Base-by-base conservation (phyloP, 1,140 invertebrate species). In the Artemia franciscana region DNA sequence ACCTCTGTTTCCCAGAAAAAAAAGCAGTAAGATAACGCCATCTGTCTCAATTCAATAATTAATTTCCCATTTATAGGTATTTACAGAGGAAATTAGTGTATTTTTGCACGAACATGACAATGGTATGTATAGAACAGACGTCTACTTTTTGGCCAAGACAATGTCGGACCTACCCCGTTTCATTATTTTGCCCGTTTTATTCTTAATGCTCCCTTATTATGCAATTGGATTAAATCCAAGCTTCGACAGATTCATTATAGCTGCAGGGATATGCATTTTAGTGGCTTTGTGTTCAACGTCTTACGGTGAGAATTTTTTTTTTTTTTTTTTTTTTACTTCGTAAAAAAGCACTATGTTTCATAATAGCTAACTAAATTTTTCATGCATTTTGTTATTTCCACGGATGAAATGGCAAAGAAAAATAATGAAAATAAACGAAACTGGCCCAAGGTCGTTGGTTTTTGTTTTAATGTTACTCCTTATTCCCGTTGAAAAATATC, bases 251-350 rank as follows among this genome's bases (percentile, higher is more conserved):
- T 79, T 73, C 66, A 58, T 74, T 0, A 68, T 75, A 2, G 70
- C 67, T 62, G 62, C 68, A 39, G 67, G 67, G 0, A 70, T 73
- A 18, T 59, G 71, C 5, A 66, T 76, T 51, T 65, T 78, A 0
- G 67, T 77, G 0, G 70, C 74, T 15, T 76, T 77, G 65, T 70
- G 71, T 12, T 71, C 73, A 4, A 69, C 73, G 51, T 77, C 76
- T 2, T 75, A 78, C 66, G 76, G 76, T 77, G 69, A 63, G 65
- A 1, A n/a, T n/a, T n/a, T n/a, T n/a, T n/a, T n/a, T n/a, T n/a
- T n/a, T n/a, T n/a, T n/a, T n/a, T n/a, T n/a, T n/a, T n/a, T n/a
- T n/a, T n/a, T n/a, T n/a, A n/a, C n/a, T n/a, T n/a, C n/a, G n/a
- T n/a, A n/a, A n/a, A n/a, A n/a, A n/a, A n/a, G n/a, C n/a, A n/a